Base-by-base conservation (phyloP, 2,888 invertebrate genomes). In the Sphaerophoria taeniata region DNA sequence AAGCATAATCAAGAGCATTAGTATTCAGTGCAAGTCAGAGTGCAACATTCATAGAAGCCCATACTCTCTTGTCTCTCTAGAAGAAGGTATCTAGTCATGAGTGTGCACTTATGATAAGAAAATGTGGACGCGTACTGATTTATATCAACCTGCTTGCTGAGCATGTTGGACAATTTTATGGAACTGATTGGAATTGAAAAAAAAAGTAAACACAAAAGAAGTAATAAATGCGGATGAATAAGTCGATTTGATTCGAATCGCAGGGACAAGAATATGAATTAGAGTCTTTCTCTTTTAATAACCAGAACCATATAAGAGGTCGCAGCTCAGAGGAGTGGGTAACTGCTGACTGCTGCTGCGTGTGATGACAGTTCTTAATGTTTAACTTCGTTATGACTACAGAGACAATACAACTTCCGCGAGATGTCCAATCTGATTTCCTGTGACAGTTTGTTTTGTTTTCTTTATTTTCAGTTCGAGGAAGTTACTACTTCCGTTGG, bases 111-210 rank as follows among this genome's bases (percentile, higher is more conserved):
- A 76, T 84, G 85, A 85, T 85, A 85, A 85, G 81, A 76, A 70
- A 72, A 85, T 85, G 85, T 85, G 72, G 34, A 85, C 85, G 85
- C 85, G 85, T 85, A 85, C 85, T 85, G 85, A 85, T 85, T 85
- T 85, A 85, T 85, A 85, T 85, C 85, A 81, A 81, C 81, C 69
- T 70, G 58, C 58, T 84, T 80, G 82, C 58, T 84, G 69, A 72
- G 76, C 84, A 84, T 69, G 61, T 24, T 76, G 69, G 73, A 74
- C 78, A 65, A 69, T 63, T 74, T 67, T 67, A 12, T 65, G 24
- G 24, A 9, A 43, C 43, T 71, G 43, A 56, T 39, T 56, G 12
- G 56, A 58, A 34, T 24, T 7, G 12, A 60, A 2, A 3, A 75
- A 74, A 83, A 78, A 70, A 83, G 24, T 63, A 36, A 39, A 33